Percentiles rank a stretch among this genome's conserved stretches.
phyloP scores from a whole-genome alignment of 2,888 invertebrate genomes.

The Drosophila engyochracea region DNA sequence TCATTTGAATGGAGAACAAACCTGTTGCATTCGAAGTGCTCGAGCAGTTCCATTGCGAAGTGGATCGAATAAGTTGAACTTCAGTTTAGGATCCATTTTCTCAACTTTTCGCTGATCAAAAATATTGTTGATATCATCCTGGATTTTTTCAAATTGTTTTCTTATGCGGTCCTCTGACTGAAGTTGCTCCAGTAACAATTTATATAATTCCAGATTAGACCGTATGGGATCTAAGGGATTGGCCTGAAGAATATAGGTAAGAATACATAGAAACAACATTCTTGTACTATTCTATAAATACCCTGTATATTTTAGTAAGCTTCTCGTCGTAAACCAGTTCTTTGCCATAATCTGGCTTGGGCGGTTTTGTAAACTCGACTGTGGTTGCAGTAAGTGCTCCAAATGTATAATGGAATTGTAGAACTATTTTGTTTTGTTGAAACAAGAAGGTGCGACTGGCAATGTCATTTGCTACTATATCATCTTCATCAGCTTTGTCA shows the following conservation, averaged over 20 bases:
- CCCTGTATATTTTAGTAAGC: constrained; percentile 89
- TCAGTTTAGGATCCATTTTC: constrained; percentile 86
- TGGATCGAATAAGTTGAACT: constrained; percentile 87
- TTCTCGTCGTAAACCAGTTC: constrained; percentile 88
- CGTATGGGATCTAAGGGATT: constrained; percentile 87
- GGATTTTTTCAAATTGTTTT: constrained; percentile 86
- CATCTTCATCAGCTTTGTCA: constrained; percentile 86
- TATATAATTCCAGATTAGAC: constrained; percentile 88
- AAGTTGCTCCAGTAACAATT: constrained; percentile 88
- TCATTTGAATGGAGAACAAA: constrained; percentile 45
- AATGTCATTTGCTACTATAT: constrained; percentile 87
- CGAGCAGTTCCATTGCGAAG: constrained; percentile 87
- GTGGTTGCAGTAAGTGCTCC: constrained; percentile 85
- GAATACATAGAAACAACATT: background rate
- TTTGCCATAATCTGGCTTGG: constrained; percentile 90
- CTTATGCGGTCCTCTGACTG: constrained; percentile 87
- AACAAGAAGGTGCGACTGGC: constrained; percentile 89
- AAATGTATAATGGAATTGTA: constrained; percentile 83
- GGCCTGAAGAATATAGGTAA: constrained; percentile 85
- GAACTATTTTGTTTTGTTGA: constrained; percentile 86
- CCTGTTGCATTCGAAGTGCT: constrained; percentile 86
- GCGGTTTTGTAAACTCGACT: constrained; percentile 89
- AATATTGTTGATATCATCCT: constrained; percentile 85
- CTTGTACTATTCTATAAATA: constrained; percentile 78
- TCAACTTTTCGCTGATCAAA: constrained; percentile 86